Conservation (phyloP, 1,140 invertebrate species). For the Cardiocondyla obscurior region DNA sequence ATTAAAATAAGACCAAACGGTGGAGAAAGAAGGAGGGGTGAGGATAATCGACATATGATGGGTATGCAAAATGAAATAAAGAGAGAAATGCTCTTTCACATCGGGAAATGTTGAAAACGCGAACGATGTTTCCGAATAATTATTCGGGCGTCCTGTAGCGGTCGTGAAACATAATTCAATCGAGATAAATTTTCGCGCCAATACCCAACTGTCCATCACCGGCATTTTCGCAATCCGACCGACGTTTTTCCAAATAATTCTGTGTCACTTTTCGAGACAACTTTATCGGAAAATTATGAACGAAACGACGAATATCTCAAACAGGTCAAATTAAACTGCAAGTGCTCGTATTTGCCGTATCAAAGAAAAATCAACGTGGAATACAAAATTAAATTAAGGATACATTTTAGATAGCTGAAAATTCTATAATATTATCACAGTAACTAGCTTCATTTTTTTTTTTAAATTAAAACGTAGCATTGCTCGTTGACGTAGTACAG, state of each 20-base stretch:
- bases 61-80: slow-evolving; percentile 70
- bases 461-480: background rate
- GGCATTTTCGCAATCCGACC: slow-evolving; percentile 22
- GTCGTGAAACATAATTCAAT: slow-evolving; percentile 64
- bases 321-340: slow-evolving; percentile 28
- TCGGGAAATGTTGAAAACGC: slow-evolving; percentile 44
- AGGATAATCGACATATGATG: slow-evolving; percentile 69
- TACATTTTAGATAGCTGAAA: background rate
- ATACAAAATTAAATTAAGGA: slow-evolving; percentile 10
- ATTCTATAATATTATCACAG: background rate
- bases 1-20: slow-evolving; percentile 14
- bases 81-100: slow-evolving; percentile 62
- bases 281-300: slow-evolving; percentile 36
- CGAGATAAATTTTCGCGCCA: slow-evolving; percentile 50
- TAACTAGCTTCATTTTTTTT: background rate
- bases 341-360: background rate
- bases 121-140: slow-evolving; percentile 71
- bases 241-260: slow-evolving; percentile 26
- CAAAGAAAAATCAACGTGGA: background rate
- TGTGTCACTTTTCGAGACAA: background rate
- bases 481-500: slow-evolving; percentile 5
- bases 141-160: slow-evolving; percentile 61
- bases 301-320: slow-evolving; percentile 10
- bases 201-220: slow-evolving; percentile 20
- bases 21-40: background rate